Percentiles rank a stretch among this genome's conserved stretches.
These are phyloP conservation scores for Drosophila quasianomalipes DNA, from an alignment of 2,888 invertebrate species.

Conservation along the genomic window DNA sequence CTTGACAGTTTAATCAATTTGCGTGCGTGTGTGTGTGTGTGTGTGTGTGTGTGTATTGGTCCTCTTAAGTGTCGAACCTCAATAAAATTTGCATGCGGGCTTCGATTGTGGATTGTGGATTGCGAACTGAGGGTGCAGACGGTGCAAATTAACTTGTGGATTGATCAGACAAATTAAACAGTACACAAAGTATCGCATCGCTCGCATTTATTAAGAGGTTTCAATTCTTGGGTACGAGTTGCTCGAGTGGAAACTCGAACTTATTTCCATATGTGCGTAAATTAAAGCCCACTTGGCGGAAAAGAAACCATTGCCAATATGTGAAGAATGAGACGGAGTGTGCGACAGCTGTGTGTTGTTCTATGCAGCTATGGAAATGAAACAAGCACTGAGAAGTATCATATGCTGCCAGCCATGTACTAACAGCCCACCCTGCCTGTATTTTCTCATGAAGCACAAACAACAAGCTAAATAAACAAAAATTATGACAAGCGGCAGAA, in stretches of 20 bases:
- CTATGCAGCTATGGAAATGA: slow-evolving; percentile 30
- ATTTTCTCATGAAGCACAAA: slow-evolving; percentile 64
- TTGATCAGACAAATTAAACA: slow-evolving; percentile 53
- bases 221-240: slow-evolving; percentile 5
- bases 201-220: not conserved
- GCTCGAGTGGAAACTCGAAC: not conserved
- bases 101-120: slow-evolving; percentile 25
- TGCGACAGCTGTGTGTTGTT: slow-evolving; percentile 61
- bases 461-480: slow-evolving; percentile 72
- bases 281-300: slow-evolving; percentile 32
- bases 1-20: slow-evolving; percentile 81
- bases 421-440: slow-evolving; percentile 35
- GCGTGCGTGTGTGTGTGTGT: slow-evolving; percentile 35
- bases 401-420: slow-evolving; percentile 7
- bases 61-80: slow-evolving; percentile 43
- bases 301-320: slow-evolving; percentile 47
- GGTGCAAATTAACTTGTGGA: slow-evolving; percentile 44
- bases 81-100: slow-evolving; percentile 54
- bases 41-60: slow-evolving; percentile 37
- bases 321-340: slow-evolving; percentile 1
- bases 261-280: slow-evolving; percentile 38
- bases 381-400: slow-evolving; percentile 41
- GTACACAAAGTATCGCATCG: slow-evolving; percentile 31
- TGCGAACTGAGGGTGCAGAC: not conserved
- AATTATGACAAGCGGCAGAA: slow-evolving; percentile 72